These are phyloP conservation scores for Erpornis zantholeuca DNA, from an alignment of 2,113 vertebrate genomes.

Conservation along the genomic window DNA sequence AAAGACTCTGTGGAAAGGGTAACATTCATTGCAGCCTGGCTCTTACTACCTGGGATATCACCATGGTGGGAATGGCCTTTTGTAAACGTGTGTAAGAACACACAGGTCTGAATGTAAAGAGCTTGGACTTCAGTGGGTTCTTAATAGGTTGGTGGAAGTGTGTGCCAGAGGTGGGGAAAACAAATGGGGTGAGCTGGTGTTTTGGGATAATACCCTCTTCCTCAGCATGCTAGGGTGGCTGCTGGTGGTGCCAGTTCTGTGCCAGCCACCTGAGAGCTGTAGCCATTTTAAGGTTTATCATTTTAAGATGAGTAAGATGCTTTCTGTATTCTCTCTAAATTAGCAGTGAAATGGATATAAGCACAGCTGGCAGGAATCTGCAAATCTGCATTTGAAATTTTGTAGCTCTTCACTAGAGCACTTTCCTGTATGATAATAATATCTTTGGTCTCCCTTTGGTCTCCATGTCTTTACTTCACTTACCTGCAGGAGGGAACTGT, in stretches of 20 bases:
- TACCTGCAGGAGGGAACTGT: neutral
- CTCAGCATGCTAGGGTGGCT: fast-evolving
- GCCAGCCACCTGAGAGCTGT: neutral
- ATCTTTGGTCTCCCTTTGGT: neutral
- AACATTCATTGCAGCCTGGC: neutral
- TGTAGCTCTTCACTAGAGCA: neutral
- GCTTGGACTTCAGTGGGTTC: neutral
- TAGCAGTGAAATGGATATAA: neutral
- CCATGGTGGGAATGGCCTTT: neutral
- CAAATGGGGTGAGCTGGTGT: fast-evolving
- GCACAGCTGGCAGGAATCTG: neutral
- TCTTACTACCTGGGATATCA: neutral
- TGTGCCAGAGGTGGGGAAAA: neutral
- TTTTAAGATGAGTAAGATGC: neutral
- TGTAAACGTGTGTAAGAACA: neutral
- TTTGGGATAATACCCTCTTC: neutral
- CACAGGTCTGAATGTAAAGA: neutral
- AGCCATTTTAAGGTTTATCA: neutral
- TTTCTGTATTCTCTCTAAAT: neutral
- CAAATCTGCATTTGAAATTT: neutral
- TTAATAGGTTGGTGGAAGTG: fast-evolving
- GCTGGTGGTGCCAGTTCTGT: neutral
- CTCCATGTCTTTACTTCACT: neutral
- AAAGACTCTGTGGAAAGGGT: neutral
- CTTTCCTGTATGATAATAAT: neutral